These are phyloP conservation scores for Clinocottus analis DNA, from an alignment of 2,113 vertebrate species.

Conservation along the genomic window DNA sequence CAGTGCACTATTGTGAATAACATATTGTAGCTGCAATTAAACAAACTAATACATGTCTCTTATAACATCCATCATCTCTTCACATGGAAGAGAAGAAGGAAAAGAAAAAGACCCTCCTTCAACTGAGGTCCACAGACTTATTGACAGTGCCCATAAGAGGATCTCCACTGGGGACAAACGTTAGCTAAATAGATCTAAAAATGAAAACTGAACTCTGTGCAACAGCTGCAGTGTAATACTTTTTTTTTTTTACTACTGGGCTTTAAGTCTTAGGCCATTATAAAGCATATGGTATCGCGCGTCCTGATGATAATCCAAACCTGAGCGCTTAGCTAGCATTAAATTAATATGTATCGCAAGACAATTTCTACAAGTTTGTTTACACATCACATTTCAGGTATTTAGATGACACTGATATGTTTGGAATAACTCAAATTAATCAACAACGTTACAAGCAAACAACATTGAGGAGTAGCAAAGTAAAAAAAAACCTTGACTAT, in stretches of 20 bases:
- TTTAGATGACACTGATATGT: slow-evolving; percentile 5
- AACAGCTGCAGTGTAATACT: slow-evolving; percentile 54
- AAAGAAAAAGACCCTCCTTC: background rate
- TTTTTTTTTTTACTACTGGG: slow-evolving; percentile 51
- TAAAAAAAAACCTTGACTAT: background rate
- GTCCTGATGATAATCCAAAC: slow-evolving; percentile 36
- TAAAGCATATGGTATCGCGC: slow-evolving; percentile 53
- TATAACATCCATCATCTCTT: background rate
- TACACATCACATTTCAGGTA: slow-evolving; percentile 2
- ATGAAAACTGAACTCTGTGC: background rate
- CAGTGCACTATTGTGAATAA: background rate
- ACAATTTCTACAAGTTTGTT: slow-evolving; percentile 4
- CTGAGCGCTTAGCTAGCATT: slow-evolving; percentile 55
- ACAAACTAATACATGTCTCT: background rate
- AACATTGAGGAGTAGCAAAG: background rate
- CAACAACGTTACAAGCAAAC: background rate
- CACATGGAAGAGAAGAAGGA: background rate
- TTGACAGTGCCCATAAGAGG: background rate
- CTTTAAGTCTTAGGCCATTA: slow-evolving; percentile 59
- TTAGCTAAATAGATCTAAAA: background rate
- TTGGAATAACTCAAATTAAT: slow-evolving; percentile 19
- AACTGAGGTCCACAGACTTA: background rate
- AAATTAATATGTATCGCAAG: slow-evolving; percentile 56
- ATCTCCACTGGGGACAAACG: background rate
- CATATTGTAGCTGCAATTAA: background rate